A percentile compares a stretch with the other conserved stretches of the same genome.
phyloP scores from a whole-genome alignment of 2,888 invertebrate species.

The Coronaproctus castanopsis region DNA sequence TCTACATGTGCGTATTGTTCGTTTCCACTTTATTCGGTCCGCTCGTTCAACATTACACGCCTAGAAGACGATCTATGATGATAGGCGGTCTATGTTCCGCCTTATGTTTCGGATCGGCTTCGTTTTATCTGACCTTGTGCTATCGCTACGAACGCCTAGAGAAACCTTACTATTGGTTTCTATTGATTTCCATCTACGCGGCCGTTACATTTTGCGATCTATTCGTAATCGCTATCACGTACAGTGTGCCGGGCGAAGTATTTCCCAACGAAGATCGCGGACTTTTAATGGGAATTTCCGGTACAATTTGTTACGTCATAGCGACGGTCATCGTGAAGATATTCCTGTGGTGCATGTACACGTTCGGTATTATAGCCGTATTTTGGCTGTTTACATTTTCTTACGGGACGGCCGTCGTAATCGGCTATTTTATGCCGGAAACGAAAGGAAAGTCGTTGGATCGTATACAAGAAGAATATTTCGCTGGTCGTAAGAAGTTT shows the following conservation, averaged over 20 bases:
- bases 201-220: background rate
- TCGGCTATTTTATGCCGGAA: constrained; percentile 3
- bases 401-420: background rate
- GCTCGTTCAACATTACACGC: background rate
- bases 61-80: background rate
- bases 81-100: background rate
- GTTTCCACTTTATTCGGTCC: background rate
- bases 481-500: background rate
- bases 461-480: constrained; percentile 1
- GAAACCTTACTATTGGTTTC: constrained; percentile 1
- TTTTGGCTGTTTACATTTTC: background rate
- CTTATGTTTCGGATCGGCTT: background rate
- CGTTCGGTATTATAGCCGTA: background rate
- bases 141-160: background rate
- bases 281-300: background rate
- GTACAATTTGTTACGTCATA: background rate
- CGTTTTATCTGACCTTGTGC: background rate
- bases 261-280: constrained; percentile 5
- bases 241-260: constrained; percentile 1
- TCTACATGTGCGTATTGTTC: background rate
- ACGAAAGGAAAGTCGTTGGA: constrained; percentile 3
- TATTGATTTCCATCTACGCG: background rate
- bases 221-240: background rate
- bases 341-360: constrained; percentile 1
- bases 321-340: background rate